Evolutionary conservation across 1,140 invertebrate species (phyloP), one percentile per base, ranked within the genome.

Genomic region (Hylaeus anthracinus): DNA sequence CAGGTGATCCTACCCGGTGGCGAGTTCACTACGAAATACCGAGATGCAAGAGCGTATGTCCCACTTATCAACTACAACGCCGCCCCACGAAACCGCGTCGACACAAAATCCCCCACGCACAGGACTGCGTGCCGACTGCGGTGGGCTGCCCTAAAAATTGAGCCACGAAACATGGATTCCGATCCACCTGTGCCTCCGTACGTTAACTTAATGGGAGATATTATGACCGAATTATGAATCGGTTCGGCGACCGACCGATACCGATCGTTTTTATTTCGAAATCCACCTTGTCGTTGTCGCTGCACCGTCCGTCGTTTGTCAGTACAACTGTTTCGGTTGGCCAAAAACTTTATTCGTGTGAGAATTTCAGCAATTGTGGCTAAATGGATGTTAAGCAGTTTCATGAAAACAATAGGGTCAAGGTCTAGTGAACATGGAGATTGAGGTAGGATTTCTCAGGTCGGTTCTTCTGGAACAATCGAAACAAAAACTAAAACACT

Each of bases 41-140:
- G 83, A 90, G 90, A 91, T 90, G 87, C 87, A 91, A 87, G 89
- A 91, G 88, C 85, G 89, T 91, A 89, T 92, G 92, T 90, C 88
- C 92, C 86, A 93, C 91, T 93, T 93, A 93, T 92, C 86, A 87
- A 64, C 72, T 78, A 72, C 53, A 26, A 45, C 58, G 65, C 65
- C 64, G 88, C 87, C 75, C 75, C 84, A 72, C 82, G 82, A 86
- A 88, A 84, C 80, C 79, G 43, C 63, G 65, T 84, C 73, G 83
- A 86, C 45, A 67, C 85, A 81, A 88, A 90, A 86, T 76, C 72
- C 73, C 86, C 82, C 70, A 56, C 56, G 6, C 72, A 72, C 48
- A 67, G 43, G 15, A 12, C 48, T 67, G 12, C n/a, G 5, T 48
- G 15, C 39, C 26, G 5, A 4, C 48, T 58, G 37, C 5, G 45